phyloP scores from a whole-genome alignment of 1,140 invertebrate species.

The Scaptomyza pallida region DNA sequence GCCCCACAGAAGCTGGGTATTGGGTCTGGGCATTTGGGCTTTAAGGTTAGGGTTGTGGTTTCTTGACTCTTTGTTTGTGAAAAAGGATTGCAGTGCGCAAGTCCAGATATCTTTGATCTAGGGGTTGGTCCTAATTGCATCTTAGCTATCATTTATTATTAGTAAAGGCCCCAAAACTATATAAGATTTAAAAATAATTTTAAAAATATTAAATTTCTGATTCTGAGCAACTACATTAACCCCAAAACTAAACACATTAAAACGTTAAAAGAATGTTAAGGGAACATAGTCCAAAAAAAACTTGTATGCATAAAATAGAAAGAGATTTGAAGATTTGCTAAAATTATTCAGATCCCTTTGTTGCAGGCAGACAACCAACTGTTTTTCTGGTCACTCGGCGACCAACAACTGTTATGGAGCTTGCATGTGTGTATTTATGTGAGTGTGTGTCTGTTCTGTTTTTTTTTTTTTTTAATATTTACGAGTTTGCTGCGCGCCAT shows the following conservation, averaged over 20 bases:
- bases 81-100: conserved; percentile 7
- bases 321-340: conserved; percentile 1
- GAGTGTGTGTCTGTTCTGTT: neutral
- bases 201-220: too few species aligned
- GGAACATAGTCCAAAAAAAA: too few species aligned
- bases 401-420: neutral
- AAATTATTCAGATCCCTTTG: neutral
- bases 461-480: conserved; percentile 36
- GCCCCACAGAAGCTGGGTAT: conserved; percentile 2
- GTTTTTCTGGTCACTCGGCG: neutral
- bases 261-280: too few species aligned
- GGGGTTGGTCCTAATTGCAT: conserved; percentile 1
- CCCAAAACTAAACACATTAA: too few species aligned
- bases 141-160: neutral
- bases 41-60: conserved; percentile 19
- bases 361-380: neutral
- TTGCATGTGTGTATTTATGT: too few species aligned
- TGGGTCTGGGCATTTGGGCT: neutral
- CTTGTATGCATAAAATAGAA: too few species aligned
- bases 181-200: too few species aligned
- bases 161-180: neutral
- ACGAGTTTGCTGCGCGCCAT: conserved; percentile 68
- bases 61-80: conserved; percentile 19
- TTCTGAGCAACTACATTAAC: too few species aligned
- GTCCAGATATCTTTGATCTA: conserved; percentile 13